Percentiles rank a stretch among this genome's conserved stretches.
phyloP scores from a whole-genome alignment of 1,140 invertebrate genomes.

The Tetragnatha versicolor region DNA sequence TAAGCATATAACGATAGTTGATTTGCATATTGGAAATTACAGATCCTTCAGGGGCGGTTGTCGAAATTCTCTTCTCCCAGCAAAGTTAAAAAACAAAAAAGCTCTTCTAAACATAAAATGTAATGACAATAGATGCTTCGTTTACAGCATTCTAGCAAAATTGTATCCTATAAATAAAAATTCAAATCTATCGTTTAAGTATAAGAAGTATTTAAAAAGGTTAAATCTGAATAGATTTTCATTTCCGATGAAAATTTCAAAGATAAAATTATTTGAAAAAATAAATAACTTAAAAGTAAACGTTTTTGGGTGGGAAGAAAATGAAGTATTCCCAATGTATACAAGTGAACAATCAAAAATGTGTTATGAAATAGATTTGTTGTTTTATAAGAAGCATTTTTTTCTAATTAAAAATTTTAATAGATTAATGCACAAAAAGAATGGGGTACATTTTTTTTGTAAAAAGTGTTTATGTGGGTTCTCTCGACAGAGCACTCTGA shows the following conservation, averaged over 20 bases:
- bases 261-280: background rate
- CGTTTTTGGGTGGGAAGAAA: background rate
- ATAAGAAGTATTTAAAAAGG: background rate
- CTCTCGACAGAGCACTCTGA: too few species aligned
- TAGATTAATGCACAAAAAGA: background rate
- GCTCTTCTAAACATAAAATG: background rate
- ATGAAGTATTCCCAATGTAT: background rate
- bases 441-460: background rate
- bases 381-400: background rate
- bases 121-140: background rate
- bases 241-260: constrained; percentile 1
- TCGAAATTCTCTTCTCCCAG: background rate
- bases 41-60: background rate
- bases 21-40: background rate
- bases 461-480: background rate
- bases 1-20: background rate
- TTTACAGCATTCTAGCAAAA: background rate
- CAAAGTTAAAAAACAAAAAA: background rate
- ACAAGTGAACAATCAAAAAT: background rate
- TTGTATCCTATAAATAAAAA: background rate
- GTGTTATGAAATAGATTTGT: background rate
- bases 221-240: background rate
- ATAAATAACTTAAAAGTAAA: background rate
- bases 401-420: background rate
- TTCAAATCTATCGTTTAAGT: background rate